These are phyloP conservation scores for Drosophila aff. DNA, from an alignment of 1,140 invertebrate genomes.

Conservation along the genomic window DNA sequence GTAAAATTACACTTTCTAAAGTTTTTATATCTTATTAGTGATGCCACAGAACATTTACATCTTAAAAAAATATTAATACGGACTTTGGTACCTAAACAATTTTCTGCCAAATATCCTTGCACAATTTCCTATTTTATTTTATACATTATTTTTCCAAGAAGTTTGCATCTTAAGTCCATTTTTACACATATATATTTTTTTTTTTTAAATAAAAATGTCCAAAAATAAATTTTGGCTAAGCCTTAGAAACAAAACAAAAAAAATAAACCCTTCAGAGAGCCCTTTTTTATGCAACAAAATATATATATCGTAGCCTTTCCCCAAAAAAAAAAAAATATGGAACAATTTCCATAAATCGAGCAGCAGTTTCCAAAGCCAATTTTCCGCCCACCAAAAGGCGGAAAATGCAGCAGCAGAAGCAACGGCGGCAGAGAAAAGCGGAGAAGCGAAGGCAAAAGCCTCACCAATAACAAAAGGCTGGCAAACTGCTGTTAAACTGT, in stretches of 20 bases:
- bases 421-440: slow-evolving; percentile 30
- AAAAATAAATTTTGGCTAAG: slow-evolving; percentile 2
- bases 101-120: no score
- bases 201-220: not conserved
- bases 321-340: slow-evolving; percentile 66
- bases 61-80: no score
- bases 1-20: no score
- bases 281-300: slow-evolving; percentile 4
- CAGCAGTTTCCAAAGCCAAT: slow-evolving; percentile 6
- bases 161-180: no score
- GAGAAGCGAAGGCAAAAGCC: slow-evolving; percentile 64
- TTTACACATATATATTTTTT: not conserved
- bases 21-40: no score
- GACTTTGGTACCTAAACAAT: no score
- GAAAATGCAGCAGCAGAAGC: slow-evolving; percentile 29
- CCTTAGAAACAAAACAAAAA: slow-evolving; percentile 12
- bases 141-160: no score
- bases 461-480: slow-evolving; percentile 79
- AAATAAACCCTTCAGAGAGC: slow-evolving; percentile 3
- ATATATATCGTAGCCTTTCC: slow-evolving; percentile 7
- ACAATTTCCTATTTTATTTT: no score
- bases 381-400: slow-evolving; percentile 54
- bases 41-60: no score
- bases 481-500: slow-evolving; percentile 82
- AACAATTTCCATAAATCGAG: slow-evolving; percentile 79